Evolutionary conservation across 2,888 invertebrate genomes (phyloP).

Genomic region (Erannis defoliaria): DNA sequence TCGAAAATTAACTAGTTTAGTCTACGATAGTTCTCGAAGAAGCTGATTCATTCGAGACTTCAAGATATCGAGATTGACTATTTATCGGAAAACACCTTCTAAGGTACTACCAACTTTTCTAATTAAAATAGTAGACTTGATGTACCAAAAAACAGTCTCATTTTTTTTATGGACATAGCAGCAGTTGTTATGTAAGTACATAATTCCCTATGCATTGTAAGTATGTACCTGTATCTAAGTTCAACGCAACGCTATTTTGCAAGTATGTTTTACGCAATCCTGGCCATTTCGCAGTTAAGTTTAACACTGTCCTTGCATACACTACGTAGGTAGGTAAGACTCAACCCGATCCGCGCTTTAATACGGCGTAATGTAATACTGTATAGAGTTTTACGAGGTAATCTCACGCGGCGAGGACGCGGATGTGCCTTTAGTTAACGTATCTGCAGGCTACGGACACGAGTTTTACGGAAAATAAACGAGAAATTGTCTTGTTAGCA

Average conservation of each 20-base stretch:
- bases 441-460: conserved; percentile 51
- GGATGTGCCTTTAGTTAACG: conserved; percentile 59
- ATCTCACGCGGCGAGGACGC: conserved; percentile 76
- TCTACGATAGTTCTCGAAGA: no score
- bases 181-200: not conserved
- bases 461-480: conserved; percentile 6
- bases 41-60: no score
- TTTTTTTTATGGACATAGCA: no score
- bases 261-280: no score
- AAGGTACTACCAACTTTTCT: no score
- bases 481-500: not conserved
- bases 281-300: conserved; percentile 9
- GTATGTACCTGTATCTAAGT: not conserved
- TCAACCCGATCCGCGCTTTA: conserved; percentile 15
- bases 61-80: no score
- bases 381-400: conserved; percentile 73
- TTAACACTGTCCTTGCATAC: conserved; percentile 12
- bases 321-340: not conserved
- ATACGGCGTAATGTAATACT: conserved; percentile 47
- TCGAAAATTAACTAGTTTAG: no score
- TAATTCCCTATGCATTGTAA: no score
- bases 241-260: no score
- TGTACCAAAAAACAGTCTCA: no score
- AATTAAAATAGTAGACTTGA: no score
- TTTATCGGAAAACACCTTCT: no score